Conservation (phyloP, 2,888 invertebrate genomes). For the Lycia hirtaria region DNA sequence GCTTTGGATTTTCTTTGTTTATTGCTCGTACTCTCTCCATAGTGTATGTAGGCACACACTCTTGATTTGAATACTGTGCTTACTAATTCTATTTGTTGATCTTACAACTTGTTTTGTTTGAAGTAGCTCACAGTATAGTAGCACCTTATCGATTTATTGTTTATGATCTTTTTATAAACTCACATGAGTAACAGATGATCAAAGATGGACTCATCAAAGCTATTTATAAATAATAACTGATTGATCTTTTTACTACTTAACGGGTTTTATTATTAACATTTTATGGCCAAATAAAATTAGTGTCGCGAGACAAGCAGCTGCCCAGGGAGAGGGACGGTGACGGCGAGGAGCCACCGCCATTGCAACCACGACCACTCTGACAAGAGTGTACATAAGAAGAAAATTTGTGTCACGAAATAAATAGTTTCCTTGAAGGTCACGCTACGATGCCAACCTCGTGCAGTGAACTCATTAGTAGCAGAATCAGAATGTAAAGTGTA, state of each 20-base stretch:
- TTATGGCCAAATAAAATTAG: too few species aligned
- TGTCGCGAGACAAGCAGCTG: too few species aligned
- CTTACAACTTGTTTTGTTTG: conserved; percentile 16
- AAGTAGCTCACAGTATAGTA: conserved; percentile 6
- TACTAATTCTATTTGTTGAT: conserved; percentile 23
- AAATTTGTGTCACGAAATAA: not conserved
- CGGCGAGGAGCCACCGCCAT: too few species aligned
- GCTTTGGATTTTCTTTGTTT: conserved; percentile 34
- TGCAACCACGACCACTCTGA: too few species aligned
- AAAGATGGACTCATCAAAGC: not conserved
- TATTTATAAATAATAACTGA: too few species aligned
- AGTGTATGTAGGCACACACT: conserved; percentile 6
- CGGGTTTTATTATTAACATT: too few species aligned
- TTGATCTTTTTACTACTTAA: too few species aligned
- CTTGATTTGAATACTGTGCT: conserved; percentile 20
- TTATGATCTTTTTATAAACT: not conserved
- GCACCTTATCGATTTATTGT: not conserved
- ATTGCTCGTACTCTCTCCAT: conserved; percentile 2
- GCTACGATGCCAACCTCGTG: conserved; percentile 23
- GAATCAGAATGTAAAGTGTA: conserved; percentile 50
- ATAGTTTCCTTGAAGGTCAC: conserved; percentile 11
- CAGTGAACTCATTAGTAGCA: conserved; percentile 44
- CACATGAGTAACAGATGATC: not conserved
- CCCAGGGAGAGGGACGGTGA: too few species aligned
- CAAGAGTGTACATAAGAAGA: too few species aligned